Evolutionary conservation across 2,888 invertebrate genomes (phyloP).

Genomic region (Apotomis turbidana): DNA sequence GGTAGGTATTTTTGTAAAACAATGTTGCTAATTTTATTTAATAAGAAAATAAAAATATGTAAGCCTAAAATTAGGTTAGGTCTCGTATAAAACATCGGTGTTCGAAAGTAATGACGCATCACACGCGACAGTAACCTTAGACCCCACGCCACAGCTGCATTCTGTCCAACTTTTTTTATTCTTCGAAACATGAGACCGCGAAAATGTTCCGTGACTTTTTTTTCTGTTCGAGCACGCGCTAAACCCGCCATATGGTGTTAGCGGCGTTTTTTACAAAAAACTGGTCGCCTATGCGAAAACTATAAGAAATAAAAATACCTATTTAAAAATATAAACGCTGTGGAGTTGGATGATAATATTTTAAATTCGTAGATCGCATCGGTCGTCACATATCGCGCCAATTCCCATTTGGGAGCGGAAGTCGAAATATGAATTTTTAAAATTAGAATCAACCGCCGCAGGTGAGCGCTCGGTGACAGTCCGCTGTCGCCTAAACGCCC

Average conservation of each 20-base stretch:
- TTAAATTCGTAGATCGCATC: conserved; percentile 47
- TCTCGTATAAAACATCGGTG: conserved; percentile 23
- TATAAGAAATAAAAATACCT: conserved; percentile 5
- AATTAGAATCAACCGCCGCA: conserved; percentile 76
- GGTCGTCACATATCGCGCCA: conserved; percentile 67
- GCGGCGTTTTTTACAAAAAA: conserved; percentile 25
- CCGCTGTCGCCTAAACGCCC: conserved; percentile 56
- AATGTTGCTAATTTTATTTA: no score
- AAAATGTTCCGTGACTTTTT: conserved; percentile 65
- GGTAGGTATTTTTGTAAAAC: background rate
- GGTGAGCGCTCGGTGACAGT: conserved; percentile 75
- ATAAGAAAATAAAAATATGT: background rate
- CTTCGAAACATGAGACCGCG: conserved; percentile 74
- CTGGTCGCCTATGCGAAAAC: conserved; percentile 5
- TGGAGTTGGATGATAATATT: conserved; percentile 15
- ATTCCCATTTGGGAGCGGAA: conserved; percentile 80
- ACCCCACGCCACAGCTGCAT: conserved; percentile 70
- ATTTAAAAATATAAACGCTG: conserved; percentile 6
- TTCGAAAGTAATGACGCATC: conserved; percentile 43
- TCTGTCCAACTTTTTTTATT: conserved; percentile 64
- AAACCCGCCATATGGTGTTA: conserved; percentile 72
- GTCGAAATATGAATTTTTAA: conserved; percentile 81
- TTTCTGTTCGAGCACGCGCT: conserved; percentile 73
- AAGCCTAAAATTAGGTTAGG: conserved; percentile 8
- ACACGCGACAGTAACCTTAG: conserved; percentile 76